Base-by-base conservation (phyloP, 2,888 invertebrate genomes). In the Ichneumoninae sp. region DNA sequence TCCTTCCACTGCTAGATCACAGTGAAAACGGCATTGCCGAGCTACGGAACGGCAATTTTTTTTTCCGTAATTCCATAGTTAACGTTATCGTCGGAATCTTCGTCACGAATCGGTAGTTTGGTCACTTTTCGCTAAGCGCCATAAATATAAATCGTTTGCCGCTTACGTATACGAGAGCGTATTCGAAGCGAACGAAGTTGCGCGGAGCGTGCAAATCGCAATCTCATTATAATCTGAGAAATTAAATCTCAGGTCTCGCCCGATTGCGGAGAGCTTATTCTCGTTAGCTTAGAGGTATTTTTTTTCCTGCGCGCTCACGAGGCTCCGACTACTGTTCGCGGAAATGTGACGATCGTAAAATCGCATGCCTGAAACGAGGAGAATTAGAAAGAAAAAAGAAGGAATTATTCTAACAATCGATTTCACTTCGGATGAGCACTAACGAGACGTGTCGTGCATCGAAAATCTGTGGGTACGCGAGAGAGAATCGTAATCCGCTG, bases 1-100 rank as follows among this genome's bases (percentile, higher is more conserved):
- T 4, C 26, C 26, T 26, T 7, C 5, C 13, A 47, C 5, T 8
- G 19, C 16, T 1, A 22, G 4, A 19, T 68, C 60, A 57, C 22
- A 16, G 71, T 54, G 71, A 71, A 71, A 71, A 71, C 40, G 6
- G 57, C 36, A 71, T 71, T 71, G 54, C 33, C 40, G 40, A 26
- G 33, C 36, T n/a, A 30, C 44, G 16, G 44, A 26, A 44, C 60
- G 16, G 60, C 10, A 10, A 40, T 70, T 30, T 19, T 47, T 44
- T 16, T 47, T 16, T 19, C 70, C 10, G 52, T 33, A 52, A 71
- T 54, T 71, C 26, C 40, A 13, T 40, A 40, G 22, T 54, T 71
- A 36, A 54, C 33, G 13, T 44, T 60, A 47, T 40, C 57, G 19
- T 10, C 8, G 3, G 10, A 33, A 33, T 63, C 47, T 7, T 47